Evolutionary conservation across 2,113 vertebrate genomes (phyloP), one percentile per base, ranked within the genome.

Genomic region (Motacilla tschutschensis): DNA sequence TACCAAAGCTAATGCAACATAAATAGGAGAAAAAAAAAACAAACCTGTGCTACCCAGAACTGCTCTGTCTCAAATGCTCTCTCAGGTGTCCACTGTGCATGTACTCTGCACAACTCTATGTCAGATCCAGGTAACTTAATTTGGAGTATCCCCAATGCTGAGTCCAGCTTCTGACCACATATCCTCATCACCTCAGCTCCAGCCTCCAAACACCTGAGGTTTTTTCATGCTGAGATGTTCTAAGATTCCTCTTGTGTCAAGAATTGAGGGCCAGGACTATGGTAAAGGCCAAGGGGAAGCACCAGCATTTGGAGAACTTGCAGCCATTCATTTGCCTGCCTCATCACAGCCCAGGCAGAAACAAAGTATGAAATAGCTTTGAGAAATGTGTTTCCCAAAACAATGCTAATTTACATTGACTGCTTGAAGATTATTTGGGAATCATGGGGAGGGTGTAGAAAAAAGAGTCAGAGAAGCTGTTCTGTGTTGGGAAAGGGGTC

Each of bases 251-350:
- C 36, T 35, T 83, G 51, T 43, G 17, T 24, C 40, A 81, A 28
- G 54, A 75, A 43, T 0, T 6, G 51, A 22, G 21, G 5, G n/a
- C 8, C 35, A 41, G 9, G 9, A 29, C 19, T 13, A 12, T 0
- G 0, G 10, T 19, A 19, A 47, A 60, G 9, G 31, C 4, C 43
- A 73, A 65, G 15, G 25, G n/a, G 2, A 79, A 64, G 15, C 5
- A 59, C 2, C 33, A 51, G 21, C 25, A 10, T 40, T 25, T 72
- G 46, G 28, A 55, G 11, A 33, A 44, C 31, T 21, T 51, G 16
- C 14, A 55, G 51, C 38, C 8, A 17, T 11, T 31, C 36, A 13
- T 48, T 55, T 1, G 2, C 31, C 41, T 47, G 26, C 24, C 18
- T 57, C 41, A 35, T 17, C 38, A 53, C 35, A 69, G 36, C 16